These are phyloP conservation scores for Aerospiza tachiro DNA, from an alignment of 2,797 vertebrate genomes.

Conservation along the genomic window DNA sequence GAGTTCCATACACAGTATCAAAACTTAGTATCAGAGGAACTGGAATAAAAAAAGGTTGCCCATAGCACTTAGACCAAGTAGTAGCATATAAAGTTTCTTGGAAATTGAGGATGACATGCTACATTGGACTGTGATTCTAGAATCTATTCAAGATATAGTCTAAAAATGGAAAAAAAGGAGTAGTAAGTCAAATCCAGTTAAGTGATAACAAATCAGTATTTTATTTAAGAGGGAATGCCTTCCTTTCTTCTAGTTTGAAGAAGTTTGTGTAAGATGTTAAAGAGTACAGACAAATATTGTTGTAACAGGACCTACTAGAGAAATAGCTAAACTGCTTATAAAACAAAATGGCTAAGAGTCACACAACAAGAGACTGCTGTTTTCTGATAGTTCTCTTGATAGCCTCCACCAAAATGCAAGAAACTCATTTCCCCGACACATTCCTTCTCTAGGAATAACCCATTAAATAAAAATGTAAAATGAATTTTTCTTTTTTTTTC, in stretches of 20 bases:
- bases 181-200: not conserved
- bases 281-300: not conserved
- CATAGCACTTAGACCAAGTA: not conserved
- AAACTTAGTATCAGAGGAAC: not conserved
- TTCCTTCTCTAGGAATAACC: not conserved
- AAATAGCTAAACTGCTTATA: not conserved
- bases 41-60: not conserved
- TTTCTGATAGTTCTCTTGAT: not conserved
- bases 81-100: not conserved
- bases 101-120: not conserved
- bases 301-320: not conserved
- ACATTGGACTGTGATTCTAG: not conserved
- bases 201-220: not conserved
- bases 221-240: not conserved
- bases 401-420: not conserved
- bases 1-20: not conserved
- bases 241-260: not conserved
- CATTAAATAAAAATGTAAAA: not conserved
- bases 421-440: not conserved
- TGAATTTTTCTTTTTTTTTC: not conserved
- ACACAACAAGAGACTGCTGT: not conserved
- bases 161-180: not conserved
- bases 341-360: not conserved
- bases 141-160: not conserved
- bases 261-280: not conserved